Evolutionary conservation across 23 tunicate genomes (phyloP).

Genomic region (Corella eumyota): DNA sequence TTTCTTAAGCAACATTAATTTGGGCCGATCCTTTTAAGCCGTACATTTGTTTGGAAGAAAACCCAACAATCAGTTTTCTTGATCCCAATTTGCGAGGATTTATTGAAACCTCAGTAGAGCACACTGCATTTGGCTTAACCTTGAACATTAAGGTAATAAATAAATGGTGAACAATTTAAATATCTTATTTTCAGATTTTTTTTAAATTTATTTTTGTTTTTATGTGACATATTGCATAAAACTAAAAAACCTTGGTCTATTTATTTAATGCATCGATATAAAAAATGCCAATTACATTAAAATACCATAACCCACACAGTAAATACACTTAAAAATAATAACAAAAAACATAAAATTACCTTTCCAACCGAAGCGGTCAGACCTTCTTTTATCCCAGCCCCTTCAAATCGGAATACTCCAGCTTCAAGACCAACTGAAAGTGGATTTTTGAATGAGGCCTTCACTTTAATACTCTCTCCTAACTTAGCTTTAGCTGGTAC

Average conservation of each 20-base stretch:
- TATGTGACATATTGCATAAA: too few species aligned
- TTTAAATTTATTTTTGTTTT: too few species aligned
- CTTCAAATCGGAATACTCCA: conserved; percentile 62
- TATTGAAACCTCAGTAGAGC: conserved; percentile 23
- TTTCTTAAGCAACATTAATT: conserved; percentile 23
- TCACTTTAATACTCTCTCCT: conserved; percentile 34
- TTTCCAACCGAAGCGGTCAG: conserved; percentile 13
- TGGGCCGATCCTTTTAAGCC: conserved; percentile 40
- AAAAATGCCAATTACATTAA: too few species aligned
- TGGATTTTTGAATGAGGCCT: conserved; percentile 68
- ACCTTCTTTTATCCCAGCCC: conserved; percentile 66
- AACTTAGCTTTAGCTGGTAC: conserved; percentile 13
- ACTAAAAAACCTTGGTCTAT: too few species aligned
- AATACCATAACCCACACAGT: too few species aligned
- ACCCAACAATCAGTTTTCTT: conserved; percentile 54
- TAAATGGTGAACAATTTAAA: too few species aligned
- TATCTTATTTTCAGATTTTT: too few species aligned
- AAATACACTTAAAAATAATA: too few species aligned
- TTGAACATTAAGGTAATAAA: too few species aligned
- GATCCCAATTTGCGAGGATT: conserved; percentile 38
- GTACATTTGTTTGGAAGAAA: conserved; percentile 39
- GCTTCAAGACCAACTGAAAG: conserved; percentile 42
- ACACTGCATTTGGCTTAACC: conserved; percentile 49
- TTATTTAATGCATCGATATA: too few species aligned
- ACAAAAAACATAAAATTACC: conserved; percentile 23